phyloP scores from a whole-genome alignment of 2,113 vertebrate genomes.

The Mola mola region DNA sequence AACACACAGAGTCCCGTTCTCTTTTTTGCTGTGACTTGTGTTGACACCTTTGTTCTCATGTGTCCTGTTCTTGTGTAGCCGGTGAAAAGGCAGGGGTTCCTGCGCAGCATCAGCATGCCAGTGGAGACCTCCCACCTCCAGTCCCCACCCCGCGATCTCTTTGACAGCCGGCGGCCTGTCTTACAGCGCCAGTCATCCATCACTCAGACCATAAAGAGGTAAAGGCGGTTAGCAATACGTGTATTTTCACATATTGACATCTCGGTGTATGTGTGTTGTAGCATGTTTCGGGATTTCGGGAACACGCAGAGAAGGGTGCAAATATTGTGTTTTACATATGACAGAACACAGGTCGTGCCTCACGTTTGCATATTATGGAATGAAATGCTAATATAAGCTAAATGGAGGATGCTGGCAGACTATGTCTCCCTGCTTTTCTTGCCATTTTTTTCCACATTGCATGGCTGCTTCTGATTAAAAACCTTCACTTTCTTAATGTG shows the following conservation, averaged over 20 bases:
- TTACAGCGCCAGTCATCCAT: slow-evolving; percentile 95
- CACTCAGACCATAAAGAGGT: slow-evolving; percentile 99
- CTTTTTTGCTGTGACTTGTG: neutral
- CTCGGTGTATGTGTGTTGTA: neutral
- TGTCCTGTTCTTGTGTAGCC: slow-evolving; percentile 74
- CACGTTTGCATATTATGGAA: neutral
- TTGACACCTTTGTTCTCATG: neutral
- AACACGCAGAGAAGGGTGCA: too few relatives aligned
- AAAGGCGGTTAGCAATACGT: slow-evolving; percentile 35
- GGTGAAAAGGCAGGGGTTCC: slow-evolving; percentile 87
- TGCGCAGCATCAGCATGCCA: slow-evolving; percentile 95
- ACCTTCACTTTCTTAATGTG: slow-evolving; percentile 32
- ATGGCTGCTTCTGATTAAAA: slow-evolving; percentile 39
- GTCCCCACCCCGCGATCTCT: slow-evolving; percentile 82
- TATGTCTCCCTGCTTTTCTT: slow-evolving; percentile 12
- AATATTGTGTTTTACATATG: neutral
- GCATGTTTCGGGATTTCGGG: neutral
- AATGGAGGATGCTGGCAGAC: slow-evolving; percentile 1
- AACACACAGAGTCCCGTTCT: neutral
- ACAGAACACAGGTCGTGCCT: too few relatives aligned
- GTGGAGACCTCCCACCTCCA: slow-evolving; percentile 86
- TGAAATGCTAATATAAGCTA: slow-evolving; percentile 1
- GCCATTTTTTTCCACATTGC: slow-evolving; percentile 31
- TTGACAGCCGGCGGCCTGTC: slow-evolving; percentile 81
- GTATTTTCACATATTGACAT: neutral